A percentile compares a stretch with the other conserved stretches of the same genome.
These are phyloP conservation scores for Lanius collurio DNA, from an alignment of 2,113 vertebrate genomes.

Conservation along the genomic window DNA sequence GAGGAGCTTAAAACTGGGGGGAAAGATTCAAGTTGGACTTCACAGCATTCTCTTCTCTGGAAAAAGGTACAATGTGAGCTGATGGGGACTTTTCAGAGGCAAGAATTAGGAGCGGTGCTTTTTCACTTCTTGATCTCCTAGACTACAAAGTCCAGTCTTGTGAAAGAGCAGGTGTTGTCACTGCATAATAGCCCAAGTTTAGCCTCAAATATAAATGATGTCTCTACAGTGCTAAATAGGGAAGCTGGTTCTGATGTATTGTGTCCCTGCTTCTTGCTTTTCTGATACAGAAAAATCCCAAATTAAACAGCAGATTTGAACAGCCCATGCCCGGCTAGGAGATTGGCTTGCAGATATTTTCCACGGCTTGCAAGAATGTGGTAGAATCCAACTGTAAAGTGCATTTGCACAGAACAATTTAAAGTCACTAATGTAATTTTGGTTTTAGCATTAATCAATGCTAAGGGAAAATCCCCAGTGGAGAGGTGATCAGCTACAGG, in stretches of 20 bases:
- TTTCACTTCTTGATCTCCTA: neutral
- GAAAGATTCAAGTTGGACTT: neutral
- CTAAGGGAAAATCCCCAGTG: neutral
- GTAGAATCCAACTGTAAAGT: neutral
- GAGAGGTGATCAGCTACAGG: neutral
- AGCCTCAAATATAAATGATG: neutral
- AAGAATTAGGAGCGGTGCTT: neutral
- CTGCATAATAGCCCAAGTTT: neutral
- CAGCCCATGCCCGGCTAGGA: rapidly evolving
- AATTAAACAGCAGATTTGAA: neutral
- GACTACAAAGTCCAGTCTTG: neutral
- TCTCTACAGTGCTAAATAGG: neutral
- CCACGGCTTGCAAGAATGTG: neutral
- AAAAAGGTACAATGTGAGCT: neutral
- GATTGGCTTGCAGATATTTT: neutral
- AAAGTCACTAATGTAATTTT: neutral
- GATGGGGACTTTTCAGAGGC: neutral
- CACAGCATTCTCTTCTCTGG: neutral
- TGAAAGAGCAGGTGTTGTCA: neutral
- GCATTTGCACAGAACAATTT: neutral
- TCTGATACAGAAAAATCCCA: neutral
- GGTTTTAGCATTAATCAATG: neutral
- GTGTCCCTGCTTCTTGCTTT: neutral
- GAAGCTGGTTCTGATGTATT: neutral
- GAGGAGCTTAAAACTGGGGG: neutral